Evolutionary conservation across 2,888 invertebrate species (phyloP).

Genomic region (Dyspetes luteomarginatus): DNA sequence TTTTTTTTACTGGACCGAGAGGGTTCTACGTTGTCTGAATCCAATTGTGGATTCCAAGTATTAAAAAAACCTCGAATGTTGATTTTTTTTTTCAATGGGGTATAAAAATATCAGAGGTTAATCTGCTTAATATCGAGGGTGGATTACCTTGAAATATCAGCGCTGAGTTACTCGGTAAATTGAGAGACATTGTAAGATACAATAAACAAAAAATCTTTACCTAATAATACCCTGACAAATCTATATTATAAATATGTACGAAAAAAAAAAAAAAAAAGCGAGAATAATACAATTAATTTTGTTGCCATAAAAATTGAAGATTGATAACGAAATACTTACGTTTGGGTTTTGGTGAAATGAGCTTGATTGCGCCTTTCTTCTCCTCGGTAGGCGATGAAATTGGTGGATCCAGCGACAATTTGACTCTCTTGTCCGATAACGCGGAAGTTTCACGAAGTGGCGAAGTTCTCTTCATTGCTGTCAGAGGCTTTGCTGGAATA

Average conservation of each 20-base stretch:
- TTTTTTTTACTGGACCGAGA: too few species aligned
- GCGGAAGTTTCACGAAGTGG: conserved; percentile 81
- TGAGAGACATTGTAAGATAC: conserved; percentile 8
- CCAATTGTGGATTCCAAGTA: too few species aligned
- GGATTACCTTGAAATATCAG: conserved; percentile 53
- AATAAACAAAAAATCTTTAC: neutral
- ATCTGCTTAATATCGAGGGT: too few species aligned
- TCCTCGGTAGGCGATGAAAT: conserved; percentile 84
- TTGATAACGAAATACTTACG: conserved; percentile 89
- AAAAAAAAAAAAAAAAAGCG: neutral
- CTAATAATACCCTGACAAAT: neutral
- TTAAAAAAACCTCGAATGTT: too few species aligned
- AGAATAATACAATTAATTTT: neutral
- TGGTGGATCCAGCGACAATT: conserved; percentile 82
- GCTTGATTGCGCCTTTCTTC: conserved; percentile 92
- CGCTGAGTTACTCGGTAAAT: conserved; percentile 30
- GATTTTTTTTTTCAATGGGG: too few species aligned
- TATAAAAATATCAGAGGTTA: too few species aligned
- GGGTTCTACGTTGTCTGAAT: too few species aligned
- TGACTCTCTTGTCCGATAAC: conserved; percentile 91
- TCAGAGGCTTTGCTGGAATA: conserved; percentile 82
- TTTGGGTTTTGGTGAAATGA: conserved; percentile 94
- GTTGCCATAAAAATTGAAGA: conserved; percentile 5
- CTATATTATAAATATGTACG: neutral
- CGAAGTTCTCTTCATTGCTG: conserved; percentile 83